These are phyloP conservation scores for Mythimna loreyi DNA, from an alignment of 2,888 invertebrate genomes.

Conservation along the genomic window DNA sequence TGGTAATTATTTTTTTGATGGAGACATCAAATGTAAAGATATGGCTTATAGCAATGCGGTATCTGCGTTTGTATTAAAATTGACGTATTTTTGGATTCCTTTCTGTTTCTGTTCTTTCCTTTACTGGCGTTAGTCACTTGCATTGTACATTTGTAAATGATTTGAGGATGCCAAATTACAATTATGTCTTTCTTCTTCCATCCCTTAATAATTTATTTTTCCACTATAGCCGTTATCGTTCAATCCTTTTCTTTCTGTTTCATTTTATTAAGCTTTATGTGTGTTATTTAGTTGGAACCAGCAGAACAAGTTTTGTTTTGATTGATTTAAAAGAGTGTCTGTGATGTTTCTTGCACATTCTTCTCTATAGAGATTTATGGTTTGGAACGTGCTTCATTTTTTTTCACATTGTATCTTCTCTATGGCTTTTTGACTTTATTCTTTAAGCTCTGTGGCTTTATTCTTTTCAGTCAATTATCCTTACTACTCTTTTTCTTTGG, in stretches of 20 bases:
- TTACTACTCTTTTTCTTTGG: too few species aligned
- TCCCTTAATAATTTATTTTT: background rate
- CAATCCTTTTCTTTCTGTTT: background rate
- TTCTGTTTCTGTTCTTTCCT: background rate
- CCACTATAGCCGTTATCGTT: background rate
- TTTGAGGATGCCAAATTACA: background rate
- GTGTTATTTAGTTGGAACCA: background rate
- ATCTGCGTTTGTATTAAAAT: background rate
- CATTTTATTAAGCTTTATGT: background rate
- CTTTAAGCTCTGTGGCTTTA: too few species aligned
- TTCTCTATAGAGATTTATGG: background rate
- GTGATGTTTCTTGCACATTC: too few species aligned
- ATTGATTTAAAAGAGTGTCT: background rate
- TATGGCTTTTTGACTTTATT: too few species aligned
- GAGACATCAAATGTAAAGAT: background rate
- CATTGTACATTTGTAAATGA: background rate
- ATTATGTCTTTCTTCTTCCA: background rate
- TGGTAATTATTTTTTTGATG: conserved; percentile 9
- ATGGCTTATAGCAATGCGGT: background rate
- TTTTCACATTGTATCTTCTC: too few species aligned
- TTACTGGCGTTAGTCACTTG: background rate
- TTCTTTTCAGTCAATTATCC: too few species aligned
- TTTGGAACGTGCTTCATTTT: too few species aligned
- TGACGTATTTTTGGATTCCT: background rate
- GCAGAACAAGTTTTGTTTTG: too few species aligned